These are phyloP conservation scores for Odontamblyopus lacepedii DNA, from an alignment of 2,797 vertebrate species.

Conservation along the genomic window DNA sequence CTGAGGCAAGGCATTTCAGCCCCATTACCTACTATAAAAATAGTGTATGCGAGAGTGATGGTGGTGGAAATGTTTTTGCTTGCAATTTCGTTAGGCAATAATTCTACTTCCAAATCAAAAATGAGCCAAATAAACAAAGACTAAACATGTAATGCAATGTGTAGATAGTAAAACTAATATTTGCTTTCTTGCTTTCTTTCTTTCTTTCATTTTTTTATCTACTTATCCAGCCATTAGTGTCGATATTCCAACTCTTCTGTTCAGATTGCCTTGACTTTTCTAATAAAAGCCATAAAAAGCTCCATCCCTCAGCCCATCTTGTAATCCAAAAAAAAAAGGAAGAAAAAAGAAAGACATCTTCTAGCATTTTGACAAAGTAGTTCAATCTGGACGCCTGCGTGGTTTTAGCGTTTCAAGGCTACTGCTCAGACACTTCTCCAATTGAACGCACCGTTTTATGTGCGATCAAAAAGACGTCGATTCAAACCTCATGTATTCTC, in stretches of 20 bases:
- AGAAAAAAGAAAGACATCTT: neutral
- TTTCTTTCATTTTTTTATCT: too few species aligned
- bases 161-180: too few species aligned
- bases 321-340: neutral
- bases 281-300: neutral
- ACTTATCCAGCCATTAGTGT: neutral
- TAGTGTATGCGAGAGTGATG: too few species aligned
- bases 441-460: conserved; percentile 15
- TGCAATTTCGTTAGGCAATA: too few species aligned
- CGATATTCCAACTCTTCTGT: neutral
- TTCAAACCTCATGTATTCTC: conserved; percentile 23
- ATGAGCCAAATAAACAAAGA: too few species aligned
- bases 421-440: neutral
- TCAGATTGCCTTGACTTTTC: neutral
- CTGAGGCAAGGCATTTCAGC: too few species aligned
- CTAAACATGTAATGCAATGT: too few species aligned
- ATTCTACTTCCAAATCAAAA: too few species aligned
- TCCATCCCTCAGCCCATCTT: neutral
- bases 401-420: conserved; percentile 1
- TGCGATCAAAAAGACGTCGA: conserved; percentile 33
- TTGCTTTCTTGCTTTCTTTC: too few species aligned
- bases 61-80: too few species aligned
- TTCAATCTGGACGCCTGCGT: neutral
- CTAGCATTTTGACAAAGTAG: neutral
- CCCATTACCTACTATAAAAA: too few species aligned